Evolutionary conservation across 2,113 vertebrate species (phyloP).

Genomic region (Pygathrix nemaeus): DNA sequence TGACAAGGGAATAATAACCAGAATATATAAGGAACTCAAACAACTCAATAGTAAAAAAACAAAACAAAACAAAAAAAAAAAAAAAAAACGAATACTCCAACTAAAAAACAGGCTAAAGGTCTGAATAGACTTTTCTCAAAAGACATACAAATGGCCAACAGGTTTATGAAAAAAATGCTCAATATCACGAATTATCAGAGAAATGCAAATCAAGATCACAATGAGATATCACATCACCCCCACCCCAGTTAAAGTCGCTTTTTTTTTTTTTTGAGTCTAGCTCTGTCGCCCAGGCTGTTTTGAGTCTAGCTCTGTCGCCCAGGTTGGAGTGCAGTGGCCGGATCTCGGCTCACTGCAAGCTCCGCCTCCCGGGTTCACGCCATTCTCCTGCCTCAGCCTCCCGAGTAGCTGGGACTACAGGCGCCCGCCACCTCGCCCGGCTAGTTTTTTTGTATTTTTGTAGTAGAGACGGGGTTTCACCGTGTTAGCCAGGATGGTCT

Average conservation of each 20-base stretch:
- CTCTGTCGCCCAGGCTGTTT: too few species aligned
- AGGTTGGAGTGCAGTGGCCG: too few species aligned
- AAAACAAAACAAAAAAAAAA: too few species aligned
- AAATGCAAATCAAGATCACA: background rate
- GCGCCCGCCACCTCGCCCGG: too few species aligned
- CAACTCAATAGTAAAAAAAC: background rate
- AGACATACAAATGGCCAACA: background rate
- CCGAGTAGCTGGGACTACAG: too few species aligned
- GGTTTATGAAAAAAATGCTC: background rate
- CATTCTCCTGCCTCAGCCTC: too few species aligned
- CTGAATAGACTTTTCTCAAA: background rate
- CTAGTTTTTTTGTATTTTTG: too few species aligned
- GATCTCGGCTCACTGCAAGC: too few species aligned
- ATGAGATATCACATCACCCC: background rate
- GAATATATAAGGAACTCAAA: background rate
- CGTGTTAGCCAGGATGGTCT: too few species aligned
- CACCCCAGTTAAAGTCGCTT: background rate
- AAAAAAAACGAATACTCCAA: background rate
- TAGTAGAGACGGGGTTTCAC: too few species aligned
- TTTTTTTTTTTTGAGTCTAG: background rate
- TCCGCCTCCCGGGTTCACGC: too few species aligned
- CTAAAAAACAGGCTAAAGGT: background rate
- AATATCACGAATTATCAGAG: background rate
- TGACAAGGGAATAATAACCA: background rate
- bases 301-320: too few species aligned